Evolutionary conservation across 2,113 vertebrate genomes (phyloP), one percentile per base, ranked within the genome.

Genomic region (Vulpes vulpes): DNA sequence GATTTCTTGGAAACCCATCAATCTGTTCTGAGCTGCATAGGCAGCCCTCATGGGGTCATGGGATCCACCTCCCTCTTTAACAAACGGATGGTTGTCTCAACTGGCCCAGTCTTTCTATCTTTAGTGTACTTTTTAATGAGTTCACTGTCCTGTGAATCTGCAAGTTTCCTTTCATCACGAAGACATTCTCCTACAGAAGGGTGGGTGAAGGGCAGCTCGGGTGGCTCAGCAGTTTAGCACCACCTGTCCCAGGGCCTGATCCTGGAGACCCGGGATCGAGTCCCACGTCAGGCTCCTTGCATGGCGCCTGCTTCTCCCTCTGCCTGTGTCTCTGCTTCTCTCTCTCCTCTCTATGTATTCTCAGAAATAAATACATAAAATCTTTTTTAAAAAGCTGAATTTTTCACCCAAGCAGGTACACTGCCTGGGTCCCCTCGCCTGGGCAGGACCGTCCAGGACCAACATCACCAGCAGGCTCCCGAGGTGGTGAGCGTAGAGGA

Each of bases 131-230:
- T 99, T 97, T 99, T 99, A 88, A 99, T 99, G 94, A 99, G 99
- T 96, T 99, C 99, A 80, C 99, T 99, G 49, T 97, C 99, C 95
- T 99, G 98, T 0, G 99, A 99, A 38, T 98, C 99, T 35, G 99
- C 98, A 81, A 99, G 98, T n/a, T 99, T 99, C 64, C 99, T 98
- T 98, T 99, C 99, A 14, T 99, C 99, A 81, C 99, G 99, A 95
- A 99, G 99, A 57, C 99, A 98, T 98, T 99, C 99, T 32, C 99
- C 99, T 14, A 99, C 99, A 73, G 99, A 99, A 96, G 99, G 98
- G 97, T 99, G 99, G 0, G 99, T 99, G 96, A 99, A 43, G 43
- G 43, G 43, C 43, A 43, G 43, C 43, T 7, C 43, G 1, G 43
- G 43, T 43, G 43, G 43, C 43, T 43, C 43, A 43, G 43, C 43